Evolutionary conservation across 2,888 invertebrate genomes (phyloP), one percentile per base, ranked within the genome.

Genomic region (Drosophila yooni): DNA sequence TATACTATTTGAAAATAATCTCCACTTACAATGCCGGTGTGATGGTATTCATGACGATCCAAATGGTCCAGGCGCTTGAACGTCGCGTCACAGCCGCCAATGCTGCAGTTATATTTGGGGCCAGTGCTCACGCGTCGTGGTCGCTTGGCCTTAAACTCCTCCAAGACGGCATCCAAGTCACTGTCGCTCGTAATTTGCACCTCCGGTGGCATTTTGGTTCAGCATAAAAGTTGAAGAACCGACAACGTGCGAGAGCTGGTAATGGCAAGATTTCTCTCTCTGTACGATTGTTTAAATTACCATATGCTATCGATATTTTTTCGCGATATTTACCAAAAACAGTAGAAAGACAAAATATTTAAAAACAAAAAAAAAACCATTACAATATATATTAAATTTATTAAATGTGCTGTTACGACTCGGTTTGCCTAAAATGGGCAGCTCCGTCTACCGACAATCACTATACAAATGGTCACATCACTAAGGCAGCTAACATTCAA

Each of bases 61-160:
- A 96, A 91, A 79, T 94, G 94, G 51, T 94, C 94, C 15, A 94
- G 94, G 59, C 95, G 94, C 69, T 92, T 91, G 75, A 95, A 95
- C 33, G 90, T 91, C 31, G 94, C 92, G 1, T 91, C 88, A 76
- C 96, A 95, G 1, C 94, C 94, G 1, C 93, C 94, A 70, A 93
- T 92, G 18, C 91, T 91, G 78, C 95, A 95, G 34, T 84, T 90
- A 78, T 94, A 93, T 69, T 91, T 94, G 65, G 83, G 87, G 13
- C 79, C 83, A 4, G 72, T 65, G 50, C 89, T 91, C 34, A 83
- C 73, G 7, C 85, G 75, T 3, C 83, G 79, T 33, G 25, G 27
- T n/a, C 70, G 57, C 1, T 40, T 66, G 8, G 15, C 13, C 40
- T 70, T 76, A 53, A 82, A 74, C 51, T 88, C 85, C 36, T 89